Evolutionary conservation across 2,113 vertebrate species (phyloP).

Genomic region (Chloroceryle aenea): DNA sequence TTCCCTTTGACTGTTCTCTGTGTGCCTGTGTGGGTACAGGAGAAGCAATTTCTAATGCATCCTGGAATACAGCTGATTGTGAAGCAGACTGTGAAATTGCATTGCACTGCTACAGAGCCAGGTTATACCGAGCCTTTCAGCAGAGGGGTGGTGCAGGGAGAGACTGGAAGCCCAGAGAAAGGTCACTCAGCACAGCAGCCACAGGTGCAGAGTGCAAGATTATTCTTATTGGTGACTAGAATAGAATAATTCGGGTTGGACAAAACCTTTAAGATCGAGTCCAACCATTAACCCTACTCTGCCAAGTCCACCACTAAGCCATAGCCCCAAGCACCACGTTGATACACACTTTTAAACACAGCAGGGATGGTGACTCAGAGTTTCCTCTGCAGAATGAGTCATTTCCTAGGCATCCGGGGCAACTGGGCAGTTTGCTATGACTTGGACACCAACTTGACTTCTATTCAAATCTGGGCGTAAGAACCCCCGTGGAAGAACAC

Average conservation of each 20-base stretch:
- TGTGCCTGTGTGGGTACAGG: background rate
- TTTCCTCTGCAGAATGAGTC: background rate
- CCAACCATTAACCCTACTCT: too few species aligned
- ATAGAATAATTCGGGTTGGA: too few species aligned
- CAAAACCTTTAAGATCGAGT: too few species aligned
- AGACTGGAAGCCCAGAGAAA: background rate
- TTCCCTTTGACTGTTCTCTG: background rate
- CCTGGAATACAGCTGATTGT: background rate
- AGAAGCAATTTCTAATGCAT: background rate
- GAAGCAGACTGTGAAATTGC: conserved; percentile 30
- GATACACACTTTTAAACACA: too few species aligned
- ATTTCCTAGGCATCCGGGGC: background rate
- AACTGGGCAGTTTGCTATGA: background rate
- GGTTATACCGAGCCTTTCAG: background rate
- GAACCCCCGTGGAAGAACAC: background rate
- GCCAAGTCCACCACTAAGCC: too few species aligned
- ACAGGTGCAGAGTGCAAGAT: background rate
- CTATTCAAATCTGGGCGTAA: background rate
- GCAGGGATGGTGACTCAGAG: background rate
- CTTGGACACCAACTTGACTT: background rate
- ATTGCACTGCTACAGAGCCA: background rate
- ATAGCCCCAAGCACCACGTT: too few species aligned
- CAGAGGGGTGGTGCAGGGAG: background rate
- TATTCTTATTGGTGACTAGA: background rate
- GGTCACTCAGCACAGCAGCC: background rate